Conservation (phyloP, 2,113 vertebrate genomes). For the Antennarius striatus region DNA sequence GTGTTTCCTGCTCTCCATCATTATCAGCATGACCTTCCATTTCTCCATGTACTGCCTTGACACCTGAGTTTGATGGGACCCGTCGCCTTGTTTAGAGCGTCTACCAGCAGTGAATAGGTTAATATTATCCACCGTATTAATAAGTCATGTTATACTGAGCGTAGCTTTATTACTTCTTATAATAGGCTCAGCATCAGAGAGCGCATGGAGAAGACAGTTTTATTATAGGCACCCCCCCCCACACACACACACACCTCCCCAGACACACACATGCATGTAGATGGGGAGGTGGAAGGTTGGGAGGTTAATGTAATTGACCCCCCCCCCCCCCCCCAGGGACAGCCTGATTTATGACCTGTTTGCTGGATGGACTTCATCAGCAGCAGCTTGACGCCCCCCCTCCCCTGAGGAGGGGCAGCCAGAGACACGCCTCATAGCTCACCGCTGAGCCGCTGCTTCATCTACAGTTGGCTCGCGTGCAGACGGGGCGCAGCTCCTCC, state of each 20-base stretch:
- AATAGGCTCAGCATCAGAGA: slow-evolving; percentile 33
- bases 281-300: slow-evolving; percentile 61
- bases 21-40: neutral
- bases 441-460: slow-evolving; percentile 59
- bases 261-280: slow-evolving; percentile 5
- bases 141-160: slow-evolving; percentile 43
- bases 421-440: slow-evolving; percentile 63
- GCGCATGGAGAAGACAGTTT: slow-evolving; percentile 32
- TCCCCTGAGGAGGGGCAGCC: slow-evolving; percentile 29
- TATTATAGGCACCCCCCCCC: no score
- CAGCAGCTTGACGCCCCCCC: slow-evolving; percentile 45
- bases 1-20: neutral
- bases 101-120: slow-evolving; percentile 8
- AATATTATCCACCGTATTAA: slow-evolving; percentile 18
- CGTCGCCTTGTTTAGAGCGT: slow-evolving; percentile 23
- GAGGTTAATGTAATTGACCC: slow-evolving; percentile 79
- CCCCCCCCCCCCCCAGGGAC: slow-evolving; percentile 54
- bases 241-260: no score
- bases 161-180: slow-evolving; percentile 40
- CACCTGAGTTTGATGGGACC: slow-evolving; percentile 3
- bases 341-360: slow-evolving; percentile 70
- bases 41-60: no score
- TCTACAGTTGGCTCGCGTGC: slow-evolving; percentile 72
- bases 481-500: slow-evolving; percentile 57
- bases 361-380: slow-evolving; percentile 55